Base-by-base conservation (phyloP, 2,797 vertebrate species). In the Trachops cirrhosus region DNA sequence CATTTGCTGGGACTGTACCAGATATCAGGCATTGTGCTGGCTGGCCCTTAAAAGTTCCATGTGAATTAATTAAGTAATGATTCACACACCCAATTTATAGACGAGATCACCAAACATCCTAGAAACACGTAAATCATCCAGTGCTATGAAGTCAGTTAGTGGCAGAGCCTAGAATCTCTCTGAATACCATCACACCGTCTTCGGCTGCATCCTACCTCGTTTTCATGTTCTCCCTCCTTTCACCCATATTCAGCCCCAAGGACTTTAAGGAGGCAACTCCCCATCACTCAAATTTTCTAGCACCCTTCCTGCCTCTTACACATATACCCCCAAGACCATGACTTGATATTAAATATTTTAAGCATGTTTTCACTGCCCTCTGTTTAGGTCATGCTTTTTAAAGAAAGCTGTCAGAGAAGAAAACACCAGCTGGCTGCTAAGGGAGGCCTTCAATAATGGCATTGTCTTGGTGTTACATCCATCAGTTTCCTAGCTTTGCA, bases 391-490 rank as follows among this genome's bases (percentile, higher is more conserved):
- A 85, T 12, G 2, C 2, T 64, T 54, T 90, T 80, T 77, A 84
- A 92, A 24, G 67, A 92, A 71, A 70, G 59, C 34, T 89, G 10
- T 16, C 46, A 70, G 86, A 92, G 57, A 74, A 83, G 44, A 10
- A 41, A 71, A 70, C 19, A 6, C 12, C 21, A 67, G 11, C 12
- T n/a, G 75, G 2, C 29, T 74, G 16, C 2, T 59, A 24, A 79
- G 4, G 18, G 41, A 11, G 22, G n/a, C 2, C 2, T 37, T 41
- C 26, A 44, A 7, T 12, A 29, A 59, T 18, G 21, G 44, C 3
- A 57, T 9, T 41, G 39, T 44, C 22, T 87, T 24, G 19, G 8
- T 75, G 41, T 70, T n/a, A 29, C 24, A 46, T 89, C 32, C 24
- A 22, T 68, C 15, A 74, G 9, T 39, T 70, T 80, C 41, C 70